Evolutionary conservation across 1,140 invertebrate species (phyloP).

Genomic region (Brachionus angularis): DNA sequence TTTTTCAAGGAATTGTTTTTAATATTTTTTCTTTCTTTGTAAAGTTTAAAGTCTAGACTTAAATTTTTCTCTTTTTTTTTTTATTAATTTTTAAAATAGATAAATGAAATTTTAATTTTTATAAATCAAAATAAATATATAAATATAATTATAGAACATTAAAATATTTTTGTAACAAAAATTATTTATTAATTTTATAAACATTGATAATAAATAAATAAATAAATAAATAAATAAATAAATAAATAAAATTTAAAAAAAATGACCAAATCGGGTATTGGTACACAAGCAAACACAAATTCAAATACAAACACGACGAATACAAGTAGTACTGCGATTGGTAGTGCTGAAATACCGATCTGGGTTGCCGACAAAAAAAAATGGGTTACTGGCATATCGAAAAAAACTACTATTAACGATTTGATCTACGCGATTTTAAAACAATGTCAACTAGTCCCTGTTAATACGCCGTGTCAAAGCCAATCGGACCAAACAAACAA

Average conservation of each 20-base stretch:
- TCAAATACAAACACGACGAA: not conserved
- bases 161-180: too few relatives aligned
- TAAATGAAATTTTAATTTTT: too few relatives aligned
- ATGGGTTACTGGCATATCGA: constrained; percentile 71
- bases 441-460: constrained; percentile 29
- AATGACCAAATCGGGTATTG: constrained; percentile 42
- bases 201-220: not conserved
- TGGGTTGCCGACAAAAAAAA: constrained; percentile 70
- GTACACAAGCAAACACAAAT: constrained; percentile 4
- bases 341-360: constrained; percentile 66
- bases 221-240: not conserved
- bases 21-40: constrained; percentile 10
- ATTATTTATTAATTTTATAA: not conserved
- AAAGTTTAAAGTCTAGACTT: not conserved
- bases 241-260: not conserved
- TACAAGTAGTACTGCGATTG: not conserved
- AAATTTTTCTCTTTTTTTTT: not conserved
- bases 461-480: too few relatives aligned
- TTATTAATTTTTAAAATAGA: too few relatives aligned
- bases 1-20: not conserved
- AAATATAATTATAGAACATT: too few relatives aligned
- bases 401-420: constrained; percentile 72
- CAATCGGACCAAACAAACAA: not conserved
- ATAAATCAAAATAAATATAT: too few relatives aligned
- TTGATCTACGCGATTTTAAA: constrained; percentile 67